A percentile compares a stretch with the other conserved stretches of the same genome.
These are phyloP conservation scores for Argya squamiceps DNA, from an alignment of 2,797 vertebrate genomes.

Conservation along the genomic window DNA sequence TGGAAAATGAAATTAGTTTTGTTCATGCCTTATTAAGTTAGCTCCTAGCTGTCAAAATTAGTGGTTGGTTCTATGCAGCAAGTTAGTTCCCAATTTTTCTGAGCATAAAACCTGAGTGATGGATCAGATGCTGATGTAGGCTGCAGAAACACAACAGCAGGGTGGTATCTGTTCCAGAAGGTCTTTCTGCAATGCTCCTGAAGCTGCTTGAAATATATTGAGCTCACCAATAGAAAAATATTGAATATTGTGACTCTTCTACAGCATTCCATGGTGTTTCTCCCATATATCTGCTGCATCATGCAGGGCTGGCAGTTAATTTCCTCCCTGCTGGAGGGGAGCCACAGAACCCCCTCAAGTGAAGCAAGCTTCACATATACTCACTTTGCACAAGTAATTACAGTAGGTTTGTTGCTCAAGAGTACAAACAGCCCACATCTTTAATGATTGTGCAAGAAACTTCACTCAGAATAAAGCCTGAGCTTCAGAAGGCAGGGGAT, in stretches of 20 bases:
- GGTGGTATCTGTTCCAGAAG: not conserved
- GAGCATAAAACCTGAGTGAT: not conserved
- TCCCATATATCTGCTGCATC: not conserved
- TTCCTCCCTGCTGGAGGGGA: not conserved
- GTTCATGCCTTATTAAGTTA: not conserved
- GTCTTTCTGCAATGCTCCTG: not conserved
- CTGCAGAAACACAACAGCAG: not conserved
- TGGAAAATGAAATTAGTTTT: not conserved
- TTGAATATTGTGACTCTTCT: not conserved
- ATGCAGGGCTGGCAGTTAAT: not conserved
- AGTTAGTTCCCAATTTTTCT: not conserved
- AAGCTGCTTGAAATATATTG: not conserved
- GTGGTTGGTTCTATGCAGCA: not conserved
- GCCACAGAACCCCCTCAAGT: not conserved
- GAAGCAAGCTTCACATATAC: not conserved
- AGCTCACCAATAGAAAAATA: not conserved
- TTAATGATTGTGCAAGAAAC: conserved; percentile 16
- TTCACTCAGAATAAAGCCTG: conserved; percentile 3
- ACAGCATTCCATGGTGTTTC: not conserved
- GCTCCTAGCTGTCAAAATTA: not conserved
- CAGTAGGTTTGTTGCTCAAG: not conserved
- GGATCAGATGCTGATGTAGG: not conserved
- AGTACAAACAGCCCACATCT: not conserved
- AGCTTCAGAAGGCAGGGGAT: not conserved
- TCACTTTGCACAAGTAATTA: not conserved